Evolutionary conservation across 2,888 invertebrate species (phyloP).

Genomic region (Hofmannophila pseudospretella): DNA sequence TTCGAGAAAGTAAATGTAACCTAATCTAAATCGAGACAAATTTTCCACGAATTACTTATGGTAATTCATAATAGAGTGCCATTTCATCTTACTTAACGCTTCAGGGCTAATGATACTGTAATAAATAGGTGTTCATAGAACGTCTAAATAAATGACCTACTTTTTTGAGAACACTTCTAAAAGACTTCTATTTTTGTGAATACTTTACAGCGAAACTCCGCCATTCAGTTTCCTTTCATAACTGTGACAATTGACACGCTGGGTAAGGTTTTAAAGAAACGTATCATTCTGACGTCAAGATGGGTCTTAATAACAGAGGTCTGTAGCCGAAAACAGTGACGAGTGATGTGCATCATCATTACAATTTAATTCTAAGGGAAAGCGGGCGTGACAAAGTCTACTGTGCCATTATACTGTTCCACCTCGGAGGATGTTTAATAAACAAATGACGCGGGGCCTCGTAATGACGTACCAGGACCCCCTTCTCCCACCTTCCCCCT

Average conservation of each 20-base stretch:
- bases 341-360: slow-evolving; percentile 69
- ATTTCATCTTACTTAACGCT: too few relatives aligned
- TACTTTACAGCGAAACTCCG: too few relatives aligned
- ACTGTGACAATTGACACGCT: slow-evolving; percentile 62
- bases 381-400: slow-evolving; percentile 71
- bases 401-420: slow-evolving; percentile 70
- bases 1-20: too few relatives aligned
- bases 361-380: slow-evolving; percentile 73
- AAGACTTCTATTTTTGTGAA: background rate
- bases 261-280: slow-evolving; percentile 59
- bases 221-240: slow-evolving; percentile 60
- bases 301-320: slow-evolving; percentile 63
- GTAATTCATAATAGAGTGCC: too few relatives aligned
- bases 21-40: too few relatives aligned
- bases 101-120: too few relatives aligned
- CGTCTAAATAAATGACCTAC: too few relatives aligned
- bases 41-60: too few relatives aligned
- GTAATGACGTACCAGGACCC: slow-evolving; percentile 58
- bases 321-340: slow-evolving; percentile 51
- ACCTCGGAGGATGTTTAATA: slow-evolving; percentile 73
- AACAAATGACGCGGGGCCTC: slow-evolving; percentile 71
- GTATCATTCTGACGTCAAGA: slow-evolving; percentile 73
- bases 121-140: background rate
- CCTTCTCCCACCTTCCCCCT: slow-evolving; percentile 41
- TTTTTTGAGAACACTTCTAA: too few relatives aligned